phyloP scores from a whole-genome alignment of 1,140 invertebrate species.

The silkworm (Bombyx mori) region ASM3026992v2 NC_085109.1:5366501-5367000 shows the following conservation, averaged over 20 bases:
- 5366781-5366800: conserved; percentile 16
- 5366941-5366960: conserved; percentile 41
- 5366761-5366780: conserved; percentile 3
- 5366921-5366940: conserved; percentile 58
- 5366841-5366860: conserved; percentile 34
- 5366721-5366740: too few species aligned
- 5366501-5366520: too few species aligned
- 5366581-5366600: too few species aligned
- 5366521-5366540: too few species aligned
- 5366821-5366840: conserved; percentile 26
- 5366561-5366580: too few species aligned
- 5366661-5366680: too few species aligned
- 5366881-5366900: conserved; percentile 53
- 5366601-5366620: too few species aligned
- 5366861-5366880: conserved; percentile 55
- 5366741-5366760: background rate
- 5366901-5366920: conserved; percentile 55
- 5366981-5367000: background rate
- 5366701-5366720: too few species aligned
- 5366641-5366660: too few species aligned
- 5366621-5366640: too few species aligned
- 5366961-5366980: conserved; percentile 4
- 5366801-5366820: conserved; percentile 48
- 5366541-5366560: too few species aligned
- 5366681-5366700: too few species aligned